Conservation (phyloP, 2,797 vertebrate species). For the Chanos chanos region DNA sequence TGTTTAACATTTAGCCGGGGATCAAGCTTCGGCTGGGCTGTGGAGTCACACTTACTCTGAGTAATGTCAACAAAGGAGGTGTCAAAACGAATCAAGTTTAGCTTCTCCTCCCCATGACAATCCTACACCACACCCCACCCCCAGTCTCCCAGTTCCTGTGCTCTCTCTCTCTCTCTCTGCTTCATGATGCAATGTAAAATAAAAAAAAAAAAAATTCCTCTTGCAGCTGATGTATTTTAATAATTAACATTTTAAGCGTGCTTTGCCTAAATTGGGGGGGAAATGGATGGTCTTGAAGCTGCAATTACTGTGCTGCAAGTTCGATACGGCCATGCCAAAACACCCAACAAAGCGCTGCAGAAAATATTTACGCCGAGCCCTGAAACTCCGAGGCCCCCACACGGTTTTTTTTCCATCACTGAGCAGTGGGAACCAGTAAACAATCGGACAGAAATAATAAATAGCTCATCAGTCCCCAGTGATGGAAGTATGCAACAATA, state of each 20-base stretch:
- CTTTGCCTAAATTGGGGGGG: constrained; percentile 49
- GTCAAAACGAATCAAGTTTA: constrained; percentile 58
- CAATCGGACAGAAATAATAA: constrained; percentile 61
- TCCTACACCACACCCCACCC: background rate
- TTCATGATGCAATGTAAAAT: background rate
- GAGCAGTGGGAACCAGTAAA: constrained; percentile 54
- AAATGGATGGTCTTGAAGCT: constrained; percentile 37
- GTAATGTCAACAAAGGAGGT: constrained; percentile 58
- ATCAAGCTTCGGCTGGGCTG: too few species aligned
- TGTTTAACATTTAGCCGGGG: too few species aligned
- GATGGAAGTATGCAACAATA: constrained; percentile 47
- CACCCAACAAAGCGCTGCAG: constrained; percentile 41
- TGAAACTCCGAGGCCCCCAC: constrained; percentile 5
- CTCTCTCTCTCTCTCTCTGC: background rate
- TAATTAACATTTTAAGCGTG: constrained; percentile 59
- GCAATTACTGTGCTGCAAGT: constrained; percentile 42
- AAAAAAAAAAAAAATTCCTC: too few species aligned
- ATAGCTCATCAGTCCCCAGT: constrained; percentile 57
- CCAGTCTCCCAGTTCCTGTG: background rate
- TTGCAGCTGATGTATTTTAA: constrained; percentile 33
- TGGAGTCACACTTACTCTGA: constrained; percentile 49
- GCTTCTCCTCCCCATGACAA: too few species aligned
- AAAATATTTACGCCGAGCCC: constrained; percentile 56
- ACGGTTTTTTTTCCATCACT: constrained; percentile 36
- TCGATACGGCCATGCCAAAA: constrained; percentile 52